Evolutionary conservation across 1,140 invertebrate species (phyloP).

Genomic region (Dendroctonus valens): DNA sequence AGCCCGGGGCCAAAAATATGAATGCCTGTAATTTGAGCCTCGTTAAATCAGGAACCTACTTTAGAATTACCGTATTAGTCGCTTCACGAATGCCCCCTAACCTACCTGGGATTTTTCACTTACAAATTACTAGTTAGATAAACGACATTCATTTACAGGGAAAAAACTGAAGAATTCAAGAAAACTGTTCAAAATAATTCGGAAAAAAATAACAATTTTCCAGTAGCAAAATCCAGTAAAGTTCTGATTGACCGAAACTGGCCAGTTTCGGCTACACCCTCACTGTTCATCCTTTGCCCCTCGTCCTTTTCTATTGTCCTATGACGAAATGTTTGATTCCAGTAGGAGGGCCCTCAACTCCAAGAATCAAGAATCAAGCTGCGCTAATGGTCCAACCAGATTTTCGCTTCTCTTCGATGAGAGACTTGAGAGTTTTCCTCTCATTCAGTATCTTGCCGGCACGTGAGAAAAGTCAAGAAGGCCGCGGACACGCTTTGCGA

Average conservation of each 20-base stretch:
- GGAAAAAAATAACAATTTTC: not conserved
- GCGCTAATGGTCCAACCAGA: conserved; percentile 16
- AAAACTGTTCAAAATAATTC: not conserved
- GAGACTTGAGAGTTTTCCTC: conserved; percentile 5
- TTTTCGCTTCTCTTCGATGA: conserved; percentile 11
- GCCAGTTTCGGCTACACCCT: conserved; percentile 10
- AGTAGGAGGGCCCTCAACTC: conserved; percentile 23
- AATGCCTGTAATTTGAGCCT: too few relatives aligned
- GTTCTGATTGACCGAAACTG: not conserved
- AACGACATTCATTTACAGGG: not conserved
- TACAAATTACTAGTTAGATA: not conserved
- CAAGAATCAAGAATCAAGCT: conserved; percentile 17
- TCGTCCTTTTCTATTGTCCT: conserved; percentile 16
- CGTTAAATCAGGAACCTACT: too few relatives aligned
- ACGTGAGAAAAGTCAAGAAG: conserved; percentile 23
- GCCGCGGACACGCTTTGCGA: conserved; percentile 4
- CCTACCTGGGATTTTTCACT: too few relatives aligned
- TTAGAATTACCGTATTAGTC: too few relatives aligned
- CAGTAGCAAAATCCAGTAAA: not conserved
- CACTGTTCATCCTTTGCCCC: conserved; percentile 1
- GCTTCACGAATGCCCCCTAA: too few relatives aligned
- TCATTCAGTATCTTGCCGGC: conserved; percentile 12
- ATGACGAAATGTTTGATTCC: conserved; percentile 19
- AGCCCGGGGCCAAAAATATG: too few relatives aligned
- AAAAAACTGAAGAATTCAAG: not conserved